phyloP scores from a whole-genome alignment of 2,113 vertebrate genomes.

The Falco punctatus region DNA sequence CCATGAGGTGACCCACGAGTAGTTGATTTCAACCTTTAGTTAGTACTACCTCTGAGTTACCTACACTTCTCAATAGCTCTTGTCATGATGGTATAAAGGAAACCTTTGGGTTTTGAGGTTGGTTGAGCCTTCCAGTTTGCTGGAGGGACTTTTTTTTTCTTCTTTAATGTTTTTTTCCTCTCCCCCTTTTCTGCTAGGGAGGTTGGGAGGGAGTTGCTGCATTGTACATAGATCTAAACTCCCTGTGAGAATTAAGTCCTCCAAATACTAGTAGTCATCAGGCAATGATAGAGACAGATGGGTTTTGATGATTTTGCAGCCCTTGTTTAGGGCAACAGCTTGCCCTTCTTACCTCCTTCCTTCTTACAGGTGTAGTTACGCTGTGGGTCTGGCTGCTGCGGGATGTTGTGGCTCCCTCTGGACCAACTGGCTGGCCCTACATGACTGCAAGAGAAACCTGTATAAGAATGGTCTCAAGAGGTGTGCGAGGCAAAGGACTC shows the following conservation, averaged over 20 bases:
- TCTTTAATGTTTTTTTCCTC: neutral
- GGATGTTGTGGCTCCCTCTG: neutral
- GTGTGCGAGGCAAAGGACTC: neutral
- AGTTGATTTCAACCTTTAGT: neutral
- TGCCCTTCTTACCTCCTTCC: neutral
- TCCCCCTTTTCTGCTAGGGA: neutral
- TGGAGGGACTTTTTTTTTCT: neutral
- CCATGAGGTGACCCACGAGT: neutral
- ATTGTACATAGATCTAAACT: neutral
- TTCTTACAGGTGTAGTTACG: neutral
- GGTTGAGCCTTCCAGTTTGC: neutral
- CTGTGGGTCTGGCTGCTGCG: neutral
- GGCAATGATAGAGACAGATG: neutral
- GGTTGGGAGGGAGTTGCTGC: neutral
- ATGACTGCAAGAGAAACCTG: neutral
- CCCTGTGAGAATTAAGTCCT: neutral
- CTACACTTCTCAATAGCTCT: neutral
- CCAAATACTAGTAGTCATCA: neutral
- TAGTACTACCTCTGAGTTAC: neutral
- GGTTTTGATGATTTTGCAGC: neutral
- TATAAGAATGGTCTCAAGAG: neutral
- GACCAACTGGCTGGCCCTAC: neutral
- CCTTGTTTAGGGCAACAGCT: neutral
- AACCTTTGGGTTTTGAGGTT: neutral
- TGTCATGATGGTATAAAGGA: neutral